Conservation (phyloP, 2,113 vertebrate genomes). For the Ictalurus punctatus region DNA sequence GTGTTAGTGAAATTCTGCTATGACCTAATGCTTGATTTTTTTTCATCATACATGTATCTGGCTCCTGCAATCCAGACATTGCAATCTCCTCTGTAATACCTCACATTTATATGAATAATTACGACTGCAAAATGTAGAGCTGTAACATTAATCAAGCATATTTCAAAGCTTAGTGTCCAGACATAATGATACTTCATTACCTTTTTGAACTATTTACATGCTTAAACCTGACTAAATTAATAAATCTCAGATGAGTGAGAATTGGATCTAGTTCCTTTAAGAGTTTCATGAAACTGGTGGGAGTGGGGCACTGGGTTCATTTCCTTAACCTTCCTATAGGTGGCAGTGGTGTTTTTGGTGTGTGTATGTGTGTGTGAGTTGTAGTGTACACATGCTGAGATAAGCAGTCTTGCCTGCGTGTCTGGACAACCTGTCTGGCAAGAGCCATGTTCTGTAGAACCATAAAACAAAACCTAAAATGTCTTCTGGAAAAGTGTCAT, state of each 20-base stretch:
- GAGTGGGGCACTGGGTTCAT: not conserved
- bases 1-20: conserved; percentile 17
- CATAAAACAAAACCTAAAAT: conserved; percentile 24
- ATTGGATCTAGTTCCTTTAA: not conserved
- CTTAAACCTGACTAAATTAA: not conserved
- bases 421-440: conserved; percentile 47
- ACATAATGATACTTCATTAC: not conserved
- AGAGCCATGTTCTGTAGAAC: conserved; percentile 18
- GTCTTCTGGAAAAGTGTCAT: conserved; percentile 28
- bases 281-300: not conserved
- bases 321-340: conserved; percentile 34
- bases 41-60: conserved; percentile 13
- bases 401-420: conserved; percentile 48
- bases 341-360: conserved; percentile 55
- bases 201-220: conserved; percentile 6
- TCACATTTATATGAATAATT: conserved; percentile 30
- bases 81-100: conserved; percentile 18
- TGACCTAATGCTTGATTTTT: conserved; percentile 1
- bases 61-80: conserved; percentile 24
- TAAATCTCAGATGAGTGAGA: not conserved
- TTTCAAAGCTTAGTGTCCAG: conserved; percentile 10
- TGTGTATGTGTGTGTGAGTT: conserved; percentile 4
- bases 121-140: conserved; percentile 9
- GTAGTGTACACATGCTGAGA: conserved; percentile 50
- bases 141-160: conserved; percentile 30